phyloP scores from a whole-genome alignment of 2,888 invertebrate genomes.

The Deroplatys truncata region DNA sequence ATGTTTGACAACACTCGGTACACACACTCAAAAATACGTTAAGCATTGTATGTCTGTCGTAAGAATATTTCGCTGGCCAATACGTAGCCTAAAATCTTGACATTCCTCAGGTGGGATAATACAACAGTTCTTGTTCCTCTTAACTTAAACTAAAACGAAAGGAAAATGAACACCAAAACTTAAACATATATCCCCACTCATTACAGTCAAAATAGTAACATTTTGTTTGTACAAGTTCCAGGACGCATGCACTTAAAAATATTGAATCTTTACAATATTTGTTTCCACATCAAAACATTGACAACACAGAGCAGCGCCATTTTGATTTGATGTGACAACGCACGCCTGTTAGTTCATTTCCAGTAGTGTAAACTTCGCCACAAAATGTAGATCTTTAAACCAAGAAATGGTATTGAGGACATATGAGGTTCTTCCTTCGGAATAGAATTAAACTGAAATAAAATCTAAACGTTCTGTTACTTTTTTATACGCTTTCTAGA shows the following conservation, averaged over 20 bases:
- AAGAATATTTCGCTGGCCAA: conserved; percentile 32
- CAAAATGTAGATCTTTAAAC: conserved; percentile 14
- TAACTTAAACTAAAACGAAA: conserved; percentile 10
- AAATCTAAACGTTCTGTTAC: not conserved
- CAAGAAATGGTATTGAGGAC: not conserved
- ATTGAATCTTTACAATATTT: conserved; percentile 28
- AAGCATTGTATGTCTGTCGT: not conserved
- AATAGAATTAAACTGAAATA: not conserved
- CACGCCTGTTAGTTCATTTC: conserved; percentile 13
- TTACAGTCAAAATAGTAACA: not conserved
- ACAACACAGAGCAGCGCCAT: conserved; percentile 40
- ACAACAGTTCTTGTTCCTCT: not conserved
- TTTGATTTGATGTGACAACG: conserved; percentile 35
- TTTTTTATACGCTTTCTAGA: not conserved
- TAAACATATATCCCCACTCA: not conserved
- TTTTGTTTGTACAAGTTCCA: not conserved
- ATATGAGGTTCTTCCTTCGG: not conserved
- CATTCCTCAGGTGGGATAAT: conserved; percentile 62
- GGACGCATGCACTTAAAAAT: not conserved
- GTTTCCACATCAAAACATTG: conserved; percentile 37
- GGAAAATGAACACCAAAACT: conserved; percentile 13
- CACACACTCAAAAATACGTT: not conserved
- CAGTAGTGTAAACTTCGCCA: conserved; percentile 3
- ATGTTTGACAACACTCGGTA: not conserved
- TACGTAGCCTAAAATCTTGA: conserved; percentile 59